phyloP scores from a whole-genome alignment of 2,797 vertebrate genomes.

The Furcifer pardalis region DNA sequence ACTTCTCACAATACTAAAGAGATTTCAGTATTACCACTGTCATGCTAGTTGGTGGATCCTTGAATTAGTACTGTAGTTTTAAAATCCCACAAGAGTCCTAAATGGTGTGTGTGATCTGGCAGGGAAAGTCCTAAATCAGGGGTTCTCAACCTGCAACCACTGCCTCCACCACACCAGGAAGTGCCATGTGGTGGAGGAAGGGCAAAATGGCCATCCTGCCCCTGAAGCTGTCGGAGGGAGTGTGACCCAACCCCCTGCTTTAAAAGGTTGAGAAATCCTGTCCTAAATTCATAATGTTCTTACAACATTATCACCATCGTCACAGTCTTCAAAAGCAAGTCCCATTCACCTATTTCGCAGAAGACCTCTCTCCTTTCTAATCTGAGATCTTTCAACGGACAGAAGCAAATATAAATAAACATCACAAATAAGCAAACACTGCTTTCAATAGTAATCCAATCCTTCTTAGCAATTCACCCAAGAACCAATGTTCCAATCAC shows the following conservation, averaged over 20 bases:
- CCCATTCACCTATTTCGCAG: fast-evolving
- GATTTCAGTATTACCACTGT: not conserved
- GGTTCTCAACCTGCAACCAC: too few species aligned
- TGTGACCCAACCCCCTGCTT: too few species aligned
- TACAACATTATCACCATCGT: not conserved
- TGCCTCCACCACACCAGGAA: too few species aligned
- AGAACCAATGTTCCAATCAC: not conserved
- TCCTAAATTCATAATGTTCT: not conserved
- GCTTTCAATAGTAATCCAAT: not conserved
- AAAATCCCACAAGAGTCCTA: not conserved
- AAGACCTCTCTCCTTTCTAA: not conserved
- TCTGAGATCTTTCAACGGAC: not conserved
- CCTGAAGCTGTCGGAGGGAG: too few species aligned
- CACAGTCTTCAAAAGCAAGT: fast-evolving
- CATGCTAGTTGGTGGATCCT: not conserved
- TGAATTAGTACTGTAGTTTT: not conserved
- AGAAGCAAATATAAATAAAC: not conserved
- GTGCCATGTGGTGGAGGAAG: too few species aligned
- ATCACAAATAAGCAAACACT: not conserved
- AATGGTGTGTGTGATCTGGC: not conserved
- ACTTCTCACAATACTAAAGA: not conserved
- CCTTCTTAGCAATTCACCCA: not conserved
- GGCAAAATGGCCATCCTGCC: too few species aligned
- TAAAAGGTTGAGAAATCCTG: too few species aligned
- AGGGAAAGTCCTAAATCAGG: not conserved